These are phyloP conservation scores for Horisme vitalbata DNA, from an alignment of 2,888 invertebrate species.

Conservation along the genomic window DNA sequence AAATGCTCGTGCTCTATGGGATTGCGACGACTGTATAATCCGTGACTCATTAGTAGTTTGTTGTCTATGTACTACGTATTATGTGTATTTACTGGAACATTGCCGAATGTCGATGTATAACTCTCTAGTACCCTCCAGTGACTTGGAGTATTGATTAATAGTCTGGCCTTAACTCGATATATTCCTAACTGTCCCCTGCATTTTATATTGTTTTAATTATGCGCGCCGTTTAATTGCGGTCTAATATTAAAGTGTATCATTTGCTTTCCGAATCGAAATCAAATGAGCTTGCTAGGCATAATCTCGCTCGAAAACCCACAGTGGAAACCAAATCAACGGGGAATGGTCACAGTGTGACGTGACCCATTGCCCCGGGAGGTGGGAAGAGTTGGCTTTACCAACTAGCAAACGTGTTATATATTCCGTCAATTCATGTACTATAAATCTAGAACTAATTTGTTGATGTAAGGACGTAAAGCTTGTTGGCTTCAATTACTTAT, in stretches of 20 bases:
- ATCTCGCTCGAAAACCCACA: slow-evolving; percentile 84
- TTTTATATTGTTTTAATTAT: slow-evolving; percentile 28
- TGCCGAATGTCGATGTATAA: slow-evolving; percentile 56
- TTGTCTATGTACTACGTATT: slow-evolving; percentile 78
- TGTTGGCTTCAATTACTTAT: slow-evolving; percentile 67
- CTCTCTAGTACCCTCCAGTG: slow-evolving; percentile 66
- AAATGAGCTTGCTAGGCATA: slow-evolving; percentile 65
- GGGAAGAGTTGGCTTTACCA: slow-evolving; percentile 60
- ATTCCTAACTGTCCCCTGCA: slow-evolving; percentile 34
- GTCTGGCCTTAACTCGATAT: slow-evolving; percentile 32
- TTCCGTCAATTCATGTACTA: slow-evolving; percentile 46
- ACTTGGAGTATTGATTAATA: slow-evolving; percentile 73
- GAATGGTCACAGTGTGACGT: slow-evolving; percentile 89
- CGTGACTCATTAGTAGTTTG: slow-evolving; percentile 80
- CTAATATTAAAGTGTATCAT: slow-evolving; percentile 39
- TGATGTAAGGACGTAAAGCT: slow-evolving; percentile 62
- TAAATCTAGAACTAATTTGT: slow-evolving; percentile 48
- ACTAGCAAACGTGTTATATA: slow-evolving; percentile 56
- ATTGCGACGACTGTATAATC: slow-evolving; percentile 78
- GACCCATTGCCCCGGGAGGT: slow-evolving; percentile 83
- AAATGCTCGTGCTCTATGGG: slow-evolving; percentile 63
- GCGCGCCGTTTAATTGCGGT: slow-evolving; percentile 29
- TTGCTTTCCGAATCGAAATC: slow-evolving; percentile 60
- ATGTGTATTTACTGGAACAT: slow-evolving; percentile 76
- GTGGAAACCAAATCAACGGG: slow-evolving; percentile 93